Percentiles rank a stretch among this genome's conserved stretches.
Conservation (phyloP, 2,888 invertebrate species). For the Galeopsomyia nigrocyanea region DNA sequence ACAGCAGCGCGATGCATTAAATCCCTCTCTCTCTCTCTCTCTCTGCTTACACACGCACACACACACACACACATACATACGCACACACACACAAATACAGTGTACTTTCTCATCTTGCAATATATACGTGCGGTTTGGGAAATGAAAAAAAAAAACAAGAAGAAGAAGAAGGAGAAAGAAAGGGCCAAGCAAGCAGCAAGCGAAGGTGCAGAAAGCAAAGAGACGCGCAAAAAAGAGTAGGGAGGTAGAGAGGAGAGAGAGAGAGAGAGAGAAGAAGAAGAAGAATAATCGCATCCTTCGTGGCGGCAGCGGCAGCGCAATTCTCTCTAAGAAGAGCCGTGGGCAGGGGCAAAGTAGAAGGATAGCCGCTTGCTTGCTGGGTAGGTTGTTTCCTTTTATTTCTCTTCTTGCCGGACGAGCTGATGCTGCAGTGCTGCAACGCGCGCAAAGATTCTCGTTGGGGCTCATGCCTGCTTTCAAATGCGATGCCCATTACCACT, state of each 20-base stretch:
- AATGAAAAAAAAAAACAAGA: background rate
- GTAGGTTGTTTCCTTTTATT: slow-evolving; percentile 50
- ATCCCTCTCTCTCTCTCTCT: too few relatives aligned
- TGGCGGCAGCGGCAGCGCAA: slow-evolving; percentile 23
- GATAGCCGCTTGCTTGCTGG: slow-evolving; percentile 35
- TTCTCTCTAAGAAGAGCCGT: slow-evolving; percentile 46
- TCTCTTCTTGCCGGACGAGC: slow-evolving; percentile 40
- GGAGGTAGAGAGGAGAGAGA: slow-evolving; percentile 17
- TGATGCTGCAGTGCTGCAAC: too few relatives aligned
- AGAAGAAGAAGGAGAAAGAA: background rate
- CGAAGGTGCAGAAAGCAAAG: slow-evolving; percentile 5
- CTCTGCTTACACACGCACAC: too few relatives aligned
- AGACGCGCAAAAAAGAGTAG: background rate
- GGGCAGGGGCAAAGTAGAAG: slow-evolving; percentile 49
- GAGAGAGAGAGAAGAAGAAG: slow-evolving; percentile 16
- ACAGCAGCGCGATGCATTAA: too few relatives aligned
- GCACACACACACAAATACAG: too few relatives aligned
- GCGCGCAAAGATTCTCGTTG: too few relatives aligned
- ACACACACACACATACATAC: too few relatives aligned
- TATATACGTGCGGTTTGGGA: too few relatives aligned
- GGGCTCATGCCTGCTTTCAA: too few relatives aligned
- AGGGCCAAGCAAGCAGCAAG: slow-evolving; percentile 6
- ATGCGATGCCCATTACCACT: too few relatives aligned
- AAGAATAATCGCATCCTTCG: slow-evolving; percentile 48
- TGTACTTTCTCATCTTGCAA: too few relatives aligned